Percentiles rank a stretch among this genome's conserved stretches.
These are phyloP conservation scores for Trididemnum nubilum DNA, from an alignment of 23 tunicate species.

Conservation along the genomic window DNA sequence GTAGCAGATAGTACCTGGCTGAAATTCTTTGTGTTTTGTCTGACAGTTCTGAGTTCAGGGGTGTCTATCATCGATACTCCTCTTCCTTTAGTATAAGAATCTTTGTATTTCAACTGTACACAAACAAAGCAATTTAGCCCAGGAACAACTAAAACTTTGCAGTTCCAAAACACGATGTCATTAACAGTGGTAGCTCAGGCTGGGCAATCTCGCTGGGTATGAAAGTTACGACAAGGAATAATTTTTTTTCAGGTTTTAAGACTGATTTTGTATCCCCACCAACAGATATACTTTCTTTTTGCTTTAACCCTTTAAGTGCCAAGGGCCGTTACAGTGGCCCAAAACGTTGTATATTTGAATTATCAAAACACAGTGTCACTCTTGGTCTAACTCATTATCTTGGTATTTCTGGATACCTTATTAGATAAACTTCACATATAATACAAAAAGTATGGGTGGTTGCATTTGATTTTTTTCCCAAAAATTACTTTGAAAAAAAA, in stretches of 20 bases:
- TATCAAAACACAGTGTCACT: background rate
- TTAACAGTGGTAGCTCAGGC: no score
- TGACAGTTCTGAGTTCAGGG: slow-evolving; percentile 91
- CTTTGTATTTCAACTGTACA: slow-evolving; percentile 78
- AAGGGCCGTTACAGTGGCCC: background rate
- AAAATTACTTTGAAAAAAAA: background rate
- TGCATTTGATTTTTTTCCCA: background rate
- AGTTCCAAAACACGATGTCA: no score
- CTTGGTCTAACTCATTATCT: background rate
- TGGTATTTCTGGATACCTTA: background rate
- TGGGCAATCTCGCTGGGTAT: no score
- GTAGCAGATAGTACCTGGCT: slow-evolving; percentile 97
- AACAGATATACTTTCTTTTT: no score
- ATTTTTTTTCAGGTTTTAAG: no score
- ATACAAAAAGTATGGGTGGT: background rate
- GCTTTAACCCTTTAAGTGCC: background rate
- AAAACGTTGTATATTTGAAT: background rate
- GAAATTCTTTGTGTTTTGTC: slow-evolving; percentile 80
- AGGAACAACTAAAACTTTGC: no score
- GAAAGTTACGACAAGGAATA: no score
- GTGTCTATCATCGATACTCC: slow-evolving; percentile 81
- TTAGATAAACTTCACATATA: background rate
- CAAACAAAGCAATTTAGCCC: no score
- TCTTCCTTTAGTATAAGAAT: slow-evolving; percentile 44
- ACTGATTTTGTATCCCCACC: no score